Percentiles rank a stretch among this genome's conserved stretches.
phyloP scores from a whole-genome alignment of 2,888 invertebrate species.

The Mesorhabditis spiculigera region DNA sequence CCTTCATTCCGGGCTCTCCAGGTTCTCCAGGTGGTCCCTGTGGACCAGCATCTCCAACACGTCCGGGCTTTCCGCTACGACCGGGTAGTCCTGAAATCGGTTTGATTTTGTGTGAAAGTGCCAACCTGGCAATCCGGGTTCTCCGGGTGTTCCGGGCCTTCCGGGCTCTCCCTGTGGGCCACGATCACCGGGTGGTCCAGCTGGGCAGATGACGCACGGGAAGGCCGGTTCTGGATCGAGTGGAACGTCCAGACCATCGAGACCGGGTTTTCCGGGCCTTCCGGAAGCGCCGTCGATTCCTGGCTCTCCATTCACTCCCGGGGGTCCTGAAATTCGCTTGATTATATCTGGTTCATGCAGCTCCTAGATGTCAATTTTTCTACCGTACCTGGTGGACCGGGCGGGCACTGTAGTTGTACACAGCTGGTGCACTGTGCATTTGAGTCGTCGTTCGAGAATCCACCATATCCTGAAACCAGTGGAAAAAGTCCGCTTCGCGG shows the following conservation, averaged over 20 bases:
- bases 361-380: too few species aligned
- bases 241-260: slow-evolving; percentile 57
- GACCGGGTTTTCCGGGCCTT: slow-evolving; percentile 50
- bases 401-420: slow-evolving; percentile 56
- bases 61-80: slow-evolving; percentile 27
- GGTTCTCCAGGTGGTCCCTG: slow-evolving; percentile 50
- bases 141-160: slow-evolving; percentile 46
- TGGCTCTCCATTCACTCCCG: slow-evolving; percentile 52
- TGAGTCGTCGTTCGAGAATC: slow-evolving; percentile 29
- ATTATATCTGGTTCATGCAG: too few species aligned
- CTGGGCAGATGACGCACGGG: slow-evolving; percentile 57
- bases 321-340: slow-evolving; percentile 37
- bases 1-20: slow-evolving; percentile 53
- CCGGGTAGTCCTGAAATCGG: slow-evolving; percentile 19
- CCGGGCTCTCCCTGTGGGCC: slow-evolving; percentile 56
- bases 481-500: too few species aligned
- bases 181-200: slow-evolving; percentile 54
- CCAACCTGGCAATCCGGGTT: slow-evolving; percentile 50
- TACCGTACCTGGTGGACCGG: slow-evolving; percentile 42
- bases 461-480: slow-evolving; percentile 28
- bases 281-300: slow-evolving; percentile 42
- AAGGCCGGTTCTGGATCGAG: slow-evolving; percentile 57
- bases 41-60: slow-evolving; percentile 53
- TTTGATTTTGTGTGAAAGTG: slow-evolving; percentile 16
- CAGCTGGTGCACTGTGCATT: slow-evolving; percentile 52